Evolutionary conservation across 2,888 invertebrate species (phyloP).

Genomic region (Scelioninae gen. 1): DNA sequence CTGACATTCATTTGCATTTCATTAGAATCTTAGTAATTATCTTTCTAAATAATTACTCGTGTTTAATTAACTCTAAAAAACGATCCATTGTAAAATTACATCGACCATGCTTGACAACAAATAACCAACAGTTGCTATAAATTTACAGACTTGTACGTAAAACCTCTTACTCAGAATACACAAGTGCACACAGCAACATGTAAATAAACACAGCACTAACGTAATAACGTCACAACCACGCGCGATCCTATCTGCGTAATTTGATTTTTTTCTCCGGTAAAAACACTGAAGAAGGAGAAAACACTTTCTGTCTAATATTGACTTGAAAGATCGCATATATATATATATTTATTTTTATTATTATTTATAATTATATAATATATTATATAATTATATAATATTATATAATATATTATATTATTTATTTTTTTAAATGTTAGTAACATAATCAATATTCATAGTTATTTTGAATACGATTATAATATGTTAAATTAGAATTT

Average conservation of each 20-base stretch:
- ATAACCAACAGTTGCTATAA: slow-evolving; percentile 41
- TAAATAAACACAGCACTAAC: slow-evolving; percentile 42
- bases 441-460: too few species aligned
- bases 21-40: too few species aligned
- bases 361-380: too few species aligned
- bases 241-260: slow-evolving; percentile 50
- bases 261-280: slow-evolving; percentile 24
- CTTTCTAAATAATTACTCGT: neutral
- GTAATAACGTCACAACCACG: slow-evolving; percentile 44
- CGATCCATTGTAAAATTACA: slow-evolving; percentile 16
- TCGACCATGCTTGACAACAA: slow-evolving; percentile 16
- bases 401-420: too few species aligned
- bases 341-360: too few species aligned
- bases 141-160: slow-evolving; percentile 45
- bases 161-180: slow-evolving; percentile 38
- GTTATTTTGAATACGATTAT: too few species aligned
- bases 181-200: slow-evolving; percentile 40
- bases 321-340: neutral
- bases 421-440: too few species aligned
- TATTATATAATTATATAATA: too few species aligned
- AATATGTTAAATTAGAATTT: too few species aligned
- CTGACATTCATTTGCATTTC: too few species aligned
- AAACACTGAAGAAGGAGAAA: slow-evolving; percentile 19
- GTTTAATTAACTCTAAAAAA: slow-evolving; percentile 23
- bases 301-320: slow-evolving; percentile 17